Evolutionary conservation across 1,140 invertebrate genomes (phyloP), one percentile per base, ranked within the genome.

Genomic region (Phocides pigmalion): DNA sequence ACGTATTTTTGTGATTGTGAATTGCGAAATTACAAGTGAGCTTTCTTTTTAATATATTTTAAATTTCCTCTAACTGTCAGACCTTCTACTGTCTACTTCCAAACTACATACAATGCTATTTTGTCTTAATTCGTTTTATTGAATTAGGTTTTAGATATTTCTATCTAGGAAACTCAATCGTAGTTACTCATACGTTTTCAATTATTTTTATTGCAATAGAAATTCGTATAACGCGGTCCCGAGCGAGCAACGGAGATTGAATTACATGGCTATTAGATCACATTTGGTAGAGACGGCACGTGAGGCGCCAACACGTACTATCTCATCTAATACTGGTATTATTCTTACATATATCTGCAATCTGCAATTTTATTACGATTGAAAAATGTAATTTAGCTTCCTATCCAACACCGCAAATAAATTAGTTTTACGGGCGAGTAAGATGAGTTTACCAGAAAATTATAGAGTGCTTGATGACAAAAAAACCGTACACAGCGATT

Each of bases 191-290:
- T 61, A 61, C 32, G 53, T 59, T 70, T 66, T 56, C 22, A 66
- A 47, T 51, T 66, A 64, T 64, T 63, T 66, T 68, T 47, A 42
- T 59, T 62, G 66, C 68, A 47, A 59, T 62, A 72, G 59, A 71
- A 74, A 79, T 67, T 64, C 66, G 69, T 74, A 70, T 76, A 66
- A 66, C 59, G 62, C 50, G 61, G 62, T 64, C 56, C 46, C 46
- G 64, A 66, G 56, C 61, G 64, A 63, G 53, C 67, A 54, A 49
- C 49, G 19, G 20, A 44, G 70, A 79, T 78, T 73, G 73, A 79
- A 82, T 80, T 79, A 78, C 75, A 78, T 70, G 79, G 68, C 66
- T 74, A 74, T 79, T 81, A 76, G 70, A 72, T 69, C 67, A 72
- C 71, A 76, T 77, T 79, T 64, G 64, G 47, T 50, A 63, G 58